These are phyloP conservation scores for Plebejus melissa DNA, from an alignment of 2,888 invertebrate species.

Conservation along the genomic window DNA sequence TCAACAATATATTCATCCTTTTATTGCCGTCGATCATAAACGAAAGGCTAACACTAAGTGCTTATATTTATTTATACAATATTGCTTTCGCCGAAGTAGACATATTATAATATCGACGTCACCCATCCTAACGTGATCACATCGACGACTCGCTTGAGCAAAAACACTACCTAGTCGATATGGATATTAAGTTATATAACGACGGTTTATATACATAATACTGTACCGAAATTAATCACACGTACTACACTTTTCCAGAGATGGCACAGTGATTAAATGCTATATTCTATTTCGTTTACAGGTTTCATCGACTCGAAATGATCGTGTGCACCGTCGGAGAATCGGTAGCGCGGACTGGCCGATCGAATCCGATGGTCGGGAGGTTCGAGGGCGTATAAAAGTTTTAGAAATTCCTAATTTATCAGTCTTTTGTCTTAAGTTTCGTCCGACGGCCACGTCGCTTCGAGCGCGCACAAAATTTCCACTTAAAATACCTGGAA, in stretches of 20 bases:
- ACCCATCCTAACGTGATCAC: slow-evolving; percentile 28
- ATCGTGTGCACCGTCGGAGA: neutral
- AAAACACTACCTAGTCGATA: slow-evolving; percentile 30
- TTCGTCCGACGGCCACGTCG: neutral
- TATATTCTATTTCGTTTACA: slow-evolving; percentile 25
- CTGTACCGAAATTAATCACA: slow-evolving; percentile 35
- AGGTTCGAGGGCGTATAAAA: slow-evolving; percentile 4
- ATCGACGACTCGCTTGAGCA: slow-evolving; percentile 35
- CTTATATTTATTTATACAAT: slow-evolving; percentile 15
- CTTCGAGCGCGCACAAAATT: slow-evolving; percentile 24
- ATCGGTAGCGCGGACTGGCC: neutral
- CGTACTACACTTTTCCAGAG: slow-evolving; percentile 27
- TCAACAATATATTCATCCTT: slow-evolving; percentile 23
- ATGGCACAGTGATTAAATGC: slow-evolving; percentile 33
- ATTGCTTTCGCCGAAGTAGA: slow-evolving; percentile 12
- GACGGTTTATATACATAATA: slow-evolving; percentile 32
- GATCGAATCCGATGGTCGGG: slow-evolving; percentile 3
- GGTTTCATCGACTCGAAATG: slow-evolving; percentile 16
- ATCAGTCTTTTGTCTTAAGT: slow-evolving; percentile 23
- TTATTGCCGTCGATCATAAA: slow-evolving; percentile 11
- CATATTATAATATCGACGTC: neutral
- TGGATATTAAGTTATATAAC: slow-evolving; percentile 29
- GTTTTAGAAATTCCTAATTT: slow-evolving; percentile 28
- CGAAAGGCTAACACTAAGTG: slow-evolving; percentile 2
- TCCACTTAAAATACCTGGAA: slow-evolving; percentile 28